Evolutionary conservation across 1,140 invertebrate genomes (phyloP), one percentile per base, ranked within the genome.

Genomic region (Armadillidium nasatum): DNA sequence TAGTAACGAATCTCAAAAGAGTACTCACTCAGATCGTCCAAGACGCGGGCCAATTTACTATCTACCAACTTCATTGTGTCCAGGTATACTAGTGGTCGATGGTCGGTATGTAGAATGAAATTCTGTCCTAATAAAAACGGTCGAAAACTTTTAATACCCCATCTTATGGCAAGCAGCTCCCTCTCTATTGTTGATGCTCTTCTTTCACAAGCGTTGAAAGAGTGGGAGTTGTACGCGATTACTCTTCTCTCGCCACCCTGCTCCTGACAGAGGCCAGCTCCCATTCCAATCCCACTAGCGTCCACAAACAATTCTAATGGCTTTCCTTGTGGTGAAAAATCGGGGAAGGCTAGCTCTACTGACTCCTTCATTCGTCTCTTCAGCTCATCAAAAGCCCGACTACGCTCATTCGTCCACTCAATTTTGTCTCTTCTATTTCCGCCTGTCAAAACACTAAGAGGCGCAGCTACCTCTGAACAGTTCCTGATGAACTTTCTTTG

Each of bases 91-190:
- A 72, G 50, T 3, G 71, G 43, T 10, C 71, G 3, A 46, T 72
- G 71, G 50, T 72, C 33, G 23, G 71, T 72, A 22, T 21, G 43
- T 4, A 72, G 22, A 3, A 72, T 22, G 22, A 72, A 72, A 72
- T 72, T 43, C 4, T 45, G n/a, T 7, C 43, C 21, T 19, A 15
- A 72, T 23, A 44, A 3, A 10, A 44, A 72, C 13, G 71, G 71
- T 43, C 71, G 11, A 23, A 72, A 72, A 15, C 44, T 44, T 43
- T 72, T 72, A 44, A 72, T 43, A 7, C 71, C 71, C 71, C 71
- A 72, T n/a, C 43, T 43, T 7, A 72, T 72, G 0, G 71, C 43
- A 2, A 22, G 11, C 43, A 72, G 50, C 10, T 44, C 71, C 19
- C 71, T n/a, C n/a, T 44, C 6, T n/a, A 72, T 72, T 3, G 71